Evolutionary conservation across 2,888 invertebrate genomes (phyloP), one percentile per base, ranked within the genome.

Genomic region (Abscondita cerata): DNA sequence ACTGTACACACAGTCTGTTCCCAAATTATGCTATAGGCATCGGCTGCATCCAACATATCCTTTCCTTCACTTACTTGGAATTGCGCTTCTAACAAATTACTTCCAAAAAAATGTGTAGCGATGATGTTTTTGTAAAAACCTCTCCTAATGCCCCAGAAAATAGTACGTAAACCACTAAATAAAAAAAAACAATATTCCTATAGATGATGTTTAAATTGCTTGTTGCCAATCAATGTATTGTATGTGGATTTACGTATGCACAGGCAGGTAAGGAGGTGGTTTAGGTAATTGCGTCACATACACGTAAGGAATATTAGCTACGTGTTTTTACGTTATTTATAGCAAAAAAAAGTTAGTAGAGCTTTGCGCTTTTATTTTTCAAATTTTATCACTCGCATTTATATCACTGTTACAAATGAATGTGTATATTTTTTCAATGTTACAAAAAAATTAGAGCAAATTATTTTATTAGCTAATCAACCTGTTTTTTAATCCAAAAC

Each of bases 11-110:
- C 34, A 36, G 59, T 66, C 58, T 60, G 64, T 55, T 56, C 59
- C 62, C 63, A 66, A 66, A 44, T 40, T 31, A 15, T 31, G n/a
- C 18, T 11, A 56, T 36, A 62, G 62, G 63, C 52, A 57, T 66
- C 67, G 62, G 65, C 66, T 70, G 67, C 64, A 70, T 70, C 73
- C 72, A 71, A 68, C 70, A 68, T 74, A 70, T 73, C 71, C 67
- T 65, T 69, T 67, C 54, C 40, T 64, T 69, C 68, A 70, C 71
- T 66, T 67, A 68, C 69, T 67, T 72, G 69, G 64, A 67, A 62
- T 64, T 61, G 61, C 64, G 64, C 64, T 64, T 64, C 58, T 61
- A 55, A 52, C 52, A 38, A 51, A 56, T 53, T 54, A 61, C 56
- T 52, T 58, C 50, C 44, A 44, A 60, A 51, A 59, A 12, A 19